Percentiles rank a stretch among this genome's conserved stretches.
These are phyloP conservation scores for Odontocolon sp. DNA, from an alignment of 2,888 invertebrate species.

Conservation along the genomic window DNA sequence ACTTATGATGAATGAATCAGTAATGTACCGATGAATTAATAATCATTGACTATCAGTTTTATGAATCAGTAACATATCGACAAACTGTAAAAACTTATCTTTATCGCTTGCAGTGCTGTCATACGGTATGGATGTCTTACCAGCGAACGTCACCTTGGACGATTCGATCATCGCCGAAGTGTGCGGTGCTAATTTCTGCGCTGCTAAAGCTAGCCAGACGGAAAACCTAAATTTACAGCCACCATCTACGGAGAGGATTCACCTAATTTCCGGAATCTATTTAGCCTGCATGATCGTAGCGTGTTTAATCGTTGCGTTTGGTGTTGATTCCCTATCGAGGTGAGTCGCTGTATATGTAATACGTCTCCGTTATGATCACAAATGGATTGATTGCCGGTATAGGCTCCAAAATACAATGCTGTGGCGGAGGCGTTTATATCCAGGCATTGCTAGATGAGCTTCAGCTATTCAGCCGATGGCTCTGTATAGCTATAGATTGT, in stretches of 20 bases:
- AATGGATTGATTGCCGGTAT: no score
- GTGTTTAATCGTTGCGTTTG: conserved; percentile 87
- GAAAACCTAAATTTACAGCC: conserved; percentile 87
- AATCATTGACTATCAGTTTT: not conserved
- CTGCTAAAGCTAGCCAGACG: conserved; percentile 81
- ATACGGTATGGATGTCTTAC: conserved; percentile 70
- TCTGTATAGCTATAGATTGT: not conserved
- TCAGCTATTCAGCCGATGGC: no score
- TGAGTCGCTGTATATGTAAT: conserved; percentile 76
- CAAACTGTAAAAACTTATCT: not conserved
- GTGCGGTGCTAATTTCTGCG: conserved; percentile 90
- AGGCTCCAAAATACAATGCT: not conserved
- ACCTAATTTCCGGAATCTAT: conserved; percentile 91
- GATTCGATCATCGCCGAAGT: conserved; percentile 82
- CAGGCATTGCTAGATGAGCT: not conserved
- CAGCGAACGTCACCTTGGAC: conserved; percentile 75
- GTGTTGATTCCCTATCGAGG: conserved; percentile 91
- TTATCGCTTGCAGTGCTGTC: conserved; percentile 74
- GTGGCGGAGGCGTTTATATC: not conserved
- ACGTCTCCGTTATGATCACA: no score
- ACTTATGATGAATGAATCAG: no score
- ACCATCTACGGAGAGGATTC: conserved; percentile 88
- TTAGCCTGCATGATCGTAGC: conserved; percentile 90
- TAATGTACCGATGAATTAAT: no score
- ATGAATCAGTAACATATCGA: conserved; percentile 28